Conservation (phyloP, 2,797 vertebrate species). For the Chaetodon trifasciatus region DNA sequence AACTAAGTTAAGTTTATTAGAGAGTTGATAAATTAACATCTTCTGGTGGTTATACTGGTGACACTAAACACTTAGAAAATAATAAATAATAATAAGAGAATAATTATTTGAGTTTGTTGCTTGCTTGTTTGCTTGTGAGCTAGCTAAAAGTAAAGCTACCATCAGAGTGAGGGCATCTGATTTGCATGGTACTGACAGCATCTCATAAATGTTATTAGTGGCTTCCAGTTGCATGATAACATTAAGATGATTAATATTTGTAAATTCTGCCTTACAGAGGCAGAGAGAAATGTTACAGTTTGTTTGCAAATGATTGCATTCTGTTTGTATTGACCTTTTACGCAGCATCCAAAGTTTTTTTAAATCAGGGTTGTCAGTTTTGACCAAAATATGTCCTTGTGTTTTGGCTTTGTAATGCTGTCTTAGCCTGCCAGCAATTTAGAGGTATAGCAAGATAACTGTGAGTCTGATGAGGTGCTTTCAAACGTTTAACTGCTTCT, state of each 20-base stretch:
- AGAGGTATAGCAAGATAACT: not conserved
- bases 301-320: too few species aligned
- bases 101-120: not conserved
- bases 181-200: not conserved
- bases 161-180: not conserved
- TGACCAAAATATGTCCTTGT: not conserved
- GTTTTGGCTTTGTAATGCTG: not conserved
- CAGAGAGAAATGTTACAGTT: too few species aligned
- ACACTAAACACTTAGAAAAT: not conserved
- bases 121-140: not conserved
- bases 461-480: too few species aligned
- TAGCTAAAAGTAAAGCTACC: too few species aligned
- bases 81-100: not conserved
- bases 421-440: not conserved
- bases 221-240: not conserved
- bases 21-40: not conserved
- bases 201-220: not conserved
- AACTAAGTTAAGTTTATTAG: not conserved
- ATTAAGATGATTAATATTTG: not conserved
- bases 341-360: too few species aligned
- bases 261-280: too few species aligned
- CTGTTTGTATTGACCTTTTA: too few species aligned
- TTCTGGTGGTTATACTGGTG: not conserved
- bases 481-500: not conserved
- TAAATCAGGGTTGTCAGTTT: not conserved